A percentile compares a stretch with the other conserved stretches of the same genome.
Conservation (phyloP, 2,888 invertebrate species). For the Cephus rjabovi region DNA sequence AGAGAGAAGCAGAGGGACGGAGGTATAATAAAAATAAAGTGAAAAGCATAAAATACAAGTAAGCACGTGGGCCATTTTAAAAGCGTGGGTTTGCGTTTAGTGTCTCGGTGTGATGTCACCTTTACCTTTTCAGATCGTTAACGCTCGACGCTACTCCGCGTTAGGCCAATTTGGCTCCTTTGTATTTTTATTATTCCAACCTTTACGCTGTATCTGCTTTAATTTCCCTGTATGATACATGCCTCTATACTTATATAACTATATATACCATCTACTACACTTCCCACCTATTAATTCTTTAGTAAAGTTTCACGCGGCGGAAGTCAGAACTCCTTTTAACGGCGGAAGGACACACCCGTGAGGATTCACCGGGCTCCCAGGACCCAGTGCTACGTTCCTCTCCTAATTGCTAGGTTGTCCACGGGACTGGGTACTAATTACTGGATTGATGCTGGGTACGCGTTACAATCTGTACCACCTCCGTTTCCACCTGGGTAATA, state of each 20-base stretch:
- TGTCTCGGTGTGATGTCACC: not conserved
- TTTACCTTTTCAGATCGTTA: not conserved
- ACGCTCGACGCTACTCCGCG: not conserved
- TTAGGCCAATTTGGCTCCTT: not conserved
- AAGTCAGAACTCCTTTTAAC: not conserved
- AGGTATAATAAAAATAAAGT: not conserved
- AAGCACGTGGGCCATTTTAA: not conserved
- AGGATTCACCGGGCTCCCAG: not conserved
- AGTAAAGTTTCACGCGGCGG: not conserved
- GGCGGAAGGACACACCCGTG: not conserved
- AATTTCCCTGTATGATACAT: no score
- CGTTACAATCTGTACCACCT: not conserved
- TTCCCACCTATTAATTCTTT: not conserved
- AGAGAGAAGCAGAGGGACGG: slow-evolving; percentile 1
- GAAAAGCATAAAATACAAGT: slow-evolving; percentile 8
- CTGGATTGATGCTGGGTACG: not conserved
- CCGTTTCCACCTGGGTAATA: not conserved
- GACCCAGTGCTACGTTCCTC: not conserved
- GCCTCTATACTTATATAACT: no score
- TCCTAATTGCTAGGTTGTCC: not conserved
- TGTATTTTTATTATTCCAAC: not conserved
- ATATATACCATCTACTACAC: not conserved
- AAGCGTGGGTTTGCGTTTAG: not conserved
- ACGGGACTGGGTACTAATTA: not conserved
- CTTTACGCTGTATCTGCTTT: no score